Base-by-base conservation (phyloP, 2,888 invertebrate species). In the Hedya salicella region DNA sequence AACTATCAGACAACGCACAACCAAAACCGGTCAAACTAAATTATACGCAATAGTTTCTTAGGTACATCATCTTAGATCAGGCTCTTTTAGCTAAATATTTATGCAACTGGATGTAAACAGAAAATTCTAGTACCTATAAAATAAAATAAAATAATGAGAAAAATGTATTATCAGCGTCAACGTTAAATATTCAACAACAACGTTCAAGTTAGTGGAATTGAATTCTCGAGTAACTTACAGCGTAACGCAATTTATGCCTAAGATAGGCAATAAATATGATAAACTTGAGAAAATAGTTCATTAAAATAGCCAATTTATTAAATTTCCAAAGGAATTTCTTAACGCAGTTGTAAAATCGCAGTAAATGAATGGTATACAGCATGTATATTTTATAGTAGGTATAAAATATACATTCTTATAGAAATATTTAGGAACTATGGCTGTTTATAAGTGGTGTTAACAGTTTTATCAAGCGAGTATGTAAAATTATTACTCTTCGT, bases 181-280 rank as follows among this genome's bases (percentile, higher is more conserved):
- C 21, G 39, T n/a, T 14, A 21, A 54, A 40, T 25, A 40, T 54
- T 54, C 54, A 54, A 19, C 39, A 11, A 8, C 13, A 5, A 25
- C 9, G 40, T 36, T 21, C 40, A n/a, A 9, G 39, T 19, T 53
- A 54, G 21, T n/a, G 21, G 21, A 54, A 40, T 54, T 54, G 21
- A 54, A 54, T 40, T 40, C n/a, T 54, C 54, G 14, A 54, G 54
- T 40, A 21, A 40, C 21, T 48, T 54, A 19, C 36, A 52, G 13
- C n/a, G 54, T 40, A 54, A 54, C 21, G 25, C n/a, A 39, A 40
- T 54, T 54, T 54, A 9, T 14, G 40, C 2, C 14, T 40, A 40
- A 36, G 14, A 54, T 14, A 54, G 39, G 19, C 53, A 39, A 53
- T 53, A 53, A 53, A 53, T 53, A 36, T 40, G 54, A 54, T 21